Conservation (phyloP, 2,113 vertebrate species). For the Phoenicopterus ruber region DNA sequence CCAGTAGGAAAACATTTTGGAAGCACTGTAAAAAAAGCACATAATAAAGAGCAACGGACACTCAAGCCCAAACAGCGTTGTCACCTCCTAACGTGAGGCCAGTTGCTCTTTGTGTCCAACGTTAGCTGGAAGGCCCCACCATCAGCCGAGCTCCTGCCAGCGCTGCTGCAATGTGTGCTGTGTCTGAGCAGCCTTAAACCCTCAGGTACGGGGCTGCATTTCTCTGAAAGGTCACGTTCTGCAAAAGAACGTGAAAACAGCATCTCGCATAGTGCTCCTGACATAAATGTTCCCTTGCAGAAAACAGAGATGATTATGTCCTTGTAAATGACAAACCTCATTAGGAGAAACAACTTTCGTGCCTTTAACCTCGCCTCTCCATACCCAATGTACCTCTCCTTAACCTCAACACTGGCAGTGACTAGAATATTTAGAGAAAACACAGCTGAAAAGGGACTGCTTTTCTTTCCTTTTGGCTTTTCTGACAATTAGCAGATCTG, state of each 20-base stretch:
- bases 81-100: neutral
- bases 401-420: neutral
- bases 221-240: neutral
- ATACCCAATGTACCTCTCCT: neutral
- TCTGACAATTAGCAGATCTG: neutral
- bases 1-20: neutral
- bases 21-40: neutral
- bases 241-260: neutral
- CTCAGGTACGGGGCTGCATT: neutral
- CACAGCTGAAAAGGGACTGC: neutral
- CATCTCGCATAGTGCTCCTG: neutral
- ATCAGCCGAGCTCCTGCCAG: neutral
- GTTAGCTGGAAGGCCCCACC: neutral
- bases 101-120: neutral
- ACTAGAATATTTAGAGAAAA: neutral
- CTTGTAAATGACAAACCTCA: conserved; percentile 31
- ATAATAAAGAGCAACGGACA: neutral
- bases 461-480: neutral
- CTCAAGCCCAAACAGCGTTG: neutral
- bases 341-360: neutral
- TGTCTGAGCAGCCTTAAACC: neutral
- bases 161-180: rapidly evolving
- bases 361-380: neutral
- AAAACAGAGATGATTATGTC: neutral
- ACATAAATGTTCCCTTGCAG: neutral